Evolutionary conservation across 2,888 invertebrate species (phyloP).

Genomic region (Lapara coniferarum): DNA sequence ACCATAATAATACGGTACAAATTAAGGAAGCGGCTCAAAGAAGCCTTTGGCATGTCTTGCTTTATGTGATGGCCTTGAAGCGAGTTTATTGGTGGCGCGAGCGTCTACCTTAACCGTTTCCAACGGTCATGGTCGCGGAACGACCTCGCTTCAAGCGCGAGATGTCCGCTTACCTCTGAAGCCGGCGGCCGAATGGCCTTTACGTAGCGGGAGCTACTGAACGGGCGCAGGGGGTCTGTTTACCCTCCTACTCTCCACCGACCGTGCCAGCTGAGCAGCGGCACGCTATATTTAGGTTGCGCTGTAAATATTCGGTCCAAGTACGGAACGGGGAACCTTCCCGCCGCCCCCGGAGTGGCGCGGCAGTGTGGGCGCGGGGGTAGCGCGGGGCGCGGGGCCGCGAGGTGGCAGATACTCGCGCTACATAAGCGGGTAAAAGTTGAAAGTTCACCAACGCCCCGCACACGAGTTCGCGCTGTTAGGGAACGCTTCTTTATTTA

Average conservation of each 20-base stretch:
- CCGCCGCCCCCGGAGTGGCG: constrained; percentile 41
- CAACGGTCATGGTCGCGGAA: constrained; percentile 73
- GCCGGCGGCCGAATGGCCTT: constrained; percentile 74
- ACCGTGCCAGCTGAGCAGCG: constrained; percentile 80
- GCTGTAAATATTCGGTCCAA: constrained; percentile 83
- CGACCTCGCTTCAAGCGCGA: constrained; percentile 57
- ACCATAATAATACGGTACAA: neutral
- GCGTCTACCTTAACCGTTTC: constrained; percentile 62
- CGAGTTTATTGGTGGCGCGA: constrained; percentile 61
- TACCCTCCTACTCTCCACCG: constrained; percentile 67
- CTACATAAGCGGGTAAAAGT: constrained; percentile 79
- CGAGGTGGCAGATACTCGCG: constrained; percentile 43
- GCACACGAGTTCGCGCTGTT: constrained; percentile 74
- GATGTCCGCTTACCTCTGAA: constrained; percentile 70
- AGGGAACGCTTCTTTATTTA: constrained; percentile 80
- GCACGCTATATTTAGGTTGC: constrained; percentile 83
- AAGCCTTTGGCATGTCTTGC: constrained; percentile 49
- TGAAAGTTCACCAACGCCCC: constrained; percentile 81
- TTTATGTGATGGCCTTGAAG: constrained; percentile 67
- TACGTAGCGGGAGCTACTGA: constrained; percentile 48
- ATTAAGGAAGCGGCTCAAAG: constrained; percentile 40
- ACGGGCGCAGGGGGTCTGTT: constrained; percentile 64
- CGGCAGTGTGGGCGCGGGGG: constrained; percentile 44
- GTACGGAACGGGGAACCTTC: constrained; percentile 66
- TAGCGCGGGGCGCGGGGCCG: constrained; percentile 44